These are phyloP conservation scores for Strigamia maritima DNA, from an alignment of 2,888 invertebrate species.

Conservation along the genomic window DNA sequence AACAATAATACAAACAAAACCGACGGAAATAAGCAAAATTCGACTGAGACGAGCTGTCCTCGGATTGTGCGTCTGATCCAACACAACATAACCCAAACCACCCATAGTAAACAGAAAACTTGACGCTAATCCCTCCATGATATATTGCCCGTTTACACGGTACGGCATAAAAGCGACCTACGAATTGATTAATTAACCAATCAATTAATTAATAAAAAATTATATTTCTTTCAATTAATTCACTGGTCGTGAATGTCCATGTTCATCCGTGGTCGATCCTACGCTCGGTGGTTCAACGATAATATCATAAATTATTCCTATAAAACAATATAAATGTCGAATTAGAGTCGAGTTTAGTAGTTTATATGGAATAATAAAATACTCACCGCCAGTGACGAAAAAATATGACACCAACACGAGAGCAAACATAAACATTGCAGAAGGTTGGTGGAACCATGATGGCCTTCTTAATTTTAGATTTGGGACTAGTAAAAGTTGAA, in stretches of 20 bases:
- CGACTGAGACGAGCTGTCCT: slow-evolving; percentile 85
- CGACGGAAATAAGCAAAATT: slow-evolving; percentile 81
- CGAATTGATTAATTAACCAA: not conserved
- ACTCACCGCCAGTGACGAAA: slow-evolving; percentile 92
- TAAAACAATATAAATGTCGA: too few relatives aligned
- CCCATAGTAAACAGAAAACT: slow-evolving; percentile 96
- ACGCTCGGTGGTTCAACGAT: slow-evolving; percentile 98
- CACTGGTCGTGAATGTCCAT: slow-evolving; percentile 94
- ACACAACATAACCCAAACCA: slow-evolving; percentile 90
- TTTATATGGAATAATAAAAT: too few relatives aligned
- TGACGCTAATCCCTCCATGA: slow-evolving; percentile 97
- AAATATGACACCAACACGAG: slow-evolving; percentile 89
- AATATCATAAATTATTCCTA: slow-evolving; percentile 97
- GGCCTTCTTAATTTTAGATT: slow-evolving; percentile 89
- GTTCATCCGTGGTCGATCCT: slow-evolving; percentile 95
- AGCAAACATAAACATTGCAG: slow-evolving; percentile 89
- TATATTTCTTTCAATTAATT: too few relatives aligned
- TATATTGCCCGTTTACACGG: slow-evolving; percentile 97
- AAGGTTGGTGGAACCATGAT: slow-evolving; percentile 88
- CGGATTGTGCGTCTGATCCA: slow-evolving; percentile 91
- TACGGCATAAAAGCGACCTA: slow-evolving; percentile 97
- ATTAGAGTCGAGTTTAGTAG: too few relatives aligned
- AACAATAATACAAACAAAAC: slow-evolving; percentile 85
- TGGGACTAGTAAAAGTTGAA: slow-evolving; percentile 78
- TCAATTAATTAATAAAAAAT: too few relatives aligned